Base-by-base conservation (phyloP, 1,140 invertebrate species). In the Melanaphis sacchari region DNA sequence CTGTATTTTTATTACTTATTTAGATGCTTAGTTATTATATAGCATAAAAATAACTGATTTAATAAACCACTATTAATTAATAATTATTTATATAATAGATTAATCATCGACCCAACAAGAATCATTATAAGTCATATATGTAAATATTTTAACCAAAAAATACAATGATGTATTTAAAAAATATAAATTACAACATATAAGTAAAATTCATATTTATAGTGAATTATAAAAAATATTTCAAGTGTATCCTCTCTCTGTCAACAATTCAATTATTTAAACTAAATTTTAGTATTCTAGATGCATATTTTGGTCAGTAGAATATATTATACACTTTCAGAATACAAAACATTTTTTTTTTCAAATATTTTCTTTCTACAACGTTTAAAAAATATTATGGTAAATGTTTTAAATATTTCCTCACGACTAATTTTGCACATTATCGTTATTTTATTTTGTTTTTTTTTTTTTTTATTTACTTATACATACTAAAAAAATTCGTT, bases 281-380 rank as follows among this genome's bases (percentile, higher is more conserved):
- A 24, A 40, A 26, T 41, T 26, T 43, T 87, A 43, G 41, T 87
- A 43, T 87, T 46, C 84, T 43, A 43, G 31, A 43, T 46, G 84
- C 41, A 87, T 87, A 87, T 87, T 40, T 87, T 87, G 41, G 41
- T 31, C 84, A 87, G 84, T 87, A 24, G 41, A 87, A 87, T 87
- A 43, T 87, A 43, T 87, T 31, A 43, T 87, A 87, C 84, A 41
- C 46, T 87, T n/a, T 46, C 31, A 43, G 84, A 87, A 87, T 87
- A 43, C 41, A 43, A 87, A 87, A 87, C 9, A 43, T 87, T 43
- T 76, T 76, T n/a, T 36, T 22, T 31, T 43, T 2, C 6, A 43
- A 46, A 87, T 46, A n/a, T n/a, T 87, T 87, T 87, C 84, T 87
- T 21, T 31, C 5, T 31, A 43, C 18, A 41, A 43, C 43, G 41